phyloP scores from a whole-genome alignment of 2,797 vertebrate genomes.

The Balearica regulorum region DNA sequence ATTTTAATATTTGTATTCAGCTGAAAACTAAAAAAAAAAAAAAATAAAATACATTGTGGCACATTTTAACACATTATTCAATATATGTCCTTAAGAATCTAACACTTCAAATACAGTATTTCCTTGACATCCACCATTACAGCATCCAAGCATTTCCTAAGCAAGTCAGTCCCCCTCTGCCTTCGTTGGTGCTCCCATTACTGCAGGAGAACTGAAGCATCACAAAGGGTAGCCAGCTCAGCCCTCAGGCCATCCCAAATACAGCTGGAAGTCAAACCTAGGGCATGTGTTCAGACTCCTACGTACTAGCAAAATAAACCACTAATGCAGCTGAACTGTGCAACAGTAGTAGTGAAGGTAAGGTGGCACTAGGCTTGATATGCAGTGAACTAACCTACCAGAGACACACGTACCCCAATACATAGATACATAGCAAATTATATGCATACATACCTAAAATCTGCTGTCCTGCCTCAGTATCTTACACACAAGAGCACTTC shows the following conservation, averaged over 20 bases:
- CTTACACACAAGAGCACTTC: not conserved
- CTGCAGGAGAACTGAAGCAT: not conserved
- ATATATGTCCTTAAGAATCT: not conserved
- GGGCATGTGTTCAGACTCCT: not conserved
- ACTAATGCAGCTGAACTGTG: not conserved
- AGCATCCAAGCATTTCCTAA: not conserved
- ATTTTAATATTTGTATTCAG: not conserved
- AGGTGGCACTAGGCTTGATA: not conserved
- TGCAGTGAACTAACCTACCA: not conserved
- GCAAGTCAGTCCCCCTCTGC: rapidly evolving
- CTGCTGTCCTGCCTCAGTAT: not conserved
- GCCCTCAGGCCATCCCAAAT: not conserved
- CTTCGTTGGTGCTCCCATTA: not conserved
- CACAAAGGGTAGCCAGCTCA: not conserved
- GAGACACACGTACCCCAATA: rapidly evolving
- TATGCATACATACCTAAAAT: not conserved
- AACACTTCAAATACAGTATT: not conserved
- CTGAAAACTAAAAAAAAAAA: not conserved
- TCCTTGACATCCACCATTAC: not conserved
- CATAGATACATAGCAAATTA: not conserved
- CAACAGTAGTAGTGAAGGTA: not conserved
- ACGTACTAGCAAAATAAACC: not conserved
- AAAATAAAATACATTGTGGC: not conserved
- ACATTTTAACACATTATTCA: not conserved
- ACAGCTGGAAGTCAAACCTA: not conserved